Conservation (phyloP, 1,140 invertebrate species). For the Cheumatopsyche charites region DNA sequence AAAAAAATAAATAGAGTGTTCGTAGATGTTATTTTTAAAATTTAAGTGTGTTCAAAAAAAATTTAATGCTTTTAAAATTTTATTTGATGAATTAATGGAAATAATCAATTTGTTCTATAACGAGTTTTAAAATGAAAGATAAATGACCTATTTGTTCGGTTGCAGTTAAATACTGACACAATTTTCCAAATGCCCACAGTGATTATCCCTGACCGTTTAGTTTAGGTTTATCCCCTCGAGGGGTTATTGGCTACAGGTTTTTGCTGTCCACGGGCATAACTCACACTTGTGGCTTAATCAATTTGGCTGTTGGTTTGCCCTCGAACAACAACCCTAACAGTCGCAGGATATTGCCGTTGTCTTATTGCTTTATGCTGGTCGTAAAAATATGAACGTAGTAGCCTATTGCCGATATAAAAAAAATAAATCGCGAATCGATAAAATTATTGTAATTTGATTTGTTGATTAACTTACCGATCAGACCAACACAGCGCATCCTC, state of each 20-base stretch:
- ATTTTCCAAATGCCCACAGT: background rate
- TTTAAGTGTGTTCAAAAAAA: too few relatives aligned
- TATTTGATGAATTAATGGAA: too few relatives aligned
- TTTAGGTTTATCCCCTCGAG: background rate
- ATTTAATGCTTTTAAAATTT: too few relatives aligned
- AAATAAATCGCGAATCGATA: background rate
- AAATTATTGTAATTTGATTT: background rate
- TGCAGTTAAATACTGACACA: background rate
- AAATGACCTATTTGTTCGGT: too few relatives aligned
- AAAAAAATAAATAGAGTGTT: too few relatives aligned
- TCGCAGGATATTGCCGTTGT: conserved; percentile 15
- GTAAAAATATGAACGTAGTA: conserved; percentile 7
- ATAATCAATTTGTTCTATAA: background rate
- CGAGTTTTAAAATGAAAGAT: background rate
- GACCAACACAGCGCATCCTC: conserved; percentile 80
- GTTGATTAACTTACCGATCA: conserved; percentile 66
- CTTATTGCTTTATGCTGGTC: conserved; percentile 9
- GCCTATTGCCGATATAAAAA: background rate
- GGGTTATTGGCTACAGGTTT: conserved; percentile 40
- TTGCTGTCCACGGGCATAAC: conserved; percentile 40
- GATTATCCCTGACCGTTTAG: conserved; percentile 4
- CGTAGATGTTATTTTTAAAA: too few relatives aligned
- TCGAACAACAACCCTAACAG: conserved; percentile 1
- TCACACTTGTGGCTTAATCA: conserved; percentile 47
- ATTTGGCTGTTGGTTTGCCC: conserved; percentile 32